These are phyloP conservation scores for Ctenomys sociabilis DNA, from an alignment of 2,113 vertebrate genomes.

Conservation along the genomic window DNA sequence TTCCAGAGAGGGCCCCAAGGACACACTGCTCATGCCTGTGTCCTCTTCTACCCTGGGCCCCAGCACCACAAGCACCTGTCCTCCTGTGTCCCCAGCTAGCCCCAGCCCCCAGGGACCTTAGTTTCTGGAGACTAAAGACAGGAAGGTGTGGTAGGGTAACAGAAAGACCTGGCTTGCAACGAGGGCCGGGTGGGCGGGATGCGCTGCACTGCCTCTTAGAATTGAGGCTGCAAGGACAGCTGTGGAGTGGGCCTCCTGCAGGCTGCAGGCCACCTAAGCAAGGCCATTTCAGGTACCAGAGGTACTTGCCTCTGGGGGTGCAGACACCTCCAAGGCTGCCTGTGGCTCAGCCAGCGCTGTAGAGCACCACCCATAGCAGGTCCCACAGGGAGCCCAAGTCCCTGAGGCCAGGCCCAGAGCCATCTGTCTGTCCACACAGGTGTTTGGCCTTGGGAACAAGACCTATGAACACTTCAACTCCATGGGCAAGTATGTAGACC, in stretches of 20 bases:
- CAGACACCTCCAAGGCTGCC: neutral
- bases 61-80: neutral
- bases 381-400: neutral
- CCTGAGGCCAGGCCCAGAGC: neutral
- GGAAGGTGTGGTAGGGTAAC: neutral
- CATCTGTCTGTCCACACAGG: constrained; percentile 86
- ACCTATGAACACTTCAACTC: constrained; percentile 99
- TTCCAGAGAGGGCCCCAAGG: neutral
- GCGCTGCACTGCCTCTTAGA: neutral
- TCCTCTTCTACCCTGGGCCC: neutral
- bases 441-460: constrained; percentile 98
- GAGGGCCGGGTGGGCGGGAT: rapidly evolving
- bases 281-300: neutral
- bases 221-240: neutral
- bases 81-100: rapidly evolving
- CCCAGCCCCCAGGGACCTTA: neutral
- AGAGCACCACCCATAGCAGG: neutral
- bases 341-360: rapidly evolving
- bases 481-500: constrained; percentile 98
- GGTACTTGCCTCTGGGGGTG: neutral
- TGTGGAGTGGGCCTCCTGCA: neutral
- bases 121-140: neutral
- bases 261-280: neutral
- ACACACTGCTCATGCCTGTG: neutral
- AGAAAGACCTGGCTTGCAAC: neutral